phyloP scores from a whole-genome alignment of 2,888 invertebrate genomes.

The Andrena bicolor region DNA sequence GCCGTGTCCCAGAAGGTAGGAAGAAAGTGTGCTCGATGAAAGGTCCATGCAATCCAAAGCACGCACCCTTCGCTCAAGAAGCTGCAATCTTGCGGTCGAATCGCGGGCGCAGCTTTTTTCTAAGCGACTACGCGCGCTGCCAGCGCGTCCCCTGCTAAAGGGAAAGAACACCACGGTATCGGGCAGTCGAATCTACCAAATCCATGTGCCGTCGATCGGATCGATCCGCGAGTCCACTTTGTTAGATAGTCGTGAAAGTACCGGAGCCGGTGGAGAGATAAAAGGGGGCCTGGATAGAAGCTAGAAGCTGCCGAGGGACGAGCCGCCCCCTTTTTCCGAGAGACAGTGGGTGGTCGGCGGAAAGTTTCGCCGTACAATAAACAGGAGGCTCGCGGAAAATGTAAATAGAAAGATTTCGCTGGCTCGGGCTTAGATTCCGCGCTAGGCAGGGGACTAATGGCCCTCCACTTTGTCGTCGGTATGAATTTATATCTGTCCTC shows the following conservation, averaged over 20 bases:
- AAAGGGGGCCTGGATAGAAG: constrained; percentile 21
- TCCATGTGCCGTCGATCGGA: constrained; percentile 58
- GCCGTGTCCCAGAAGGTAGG: not conserved
- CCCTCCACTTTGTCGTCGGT: constrained; percentile 50
- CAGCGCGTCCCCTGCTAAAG: constrained; percentile 31
- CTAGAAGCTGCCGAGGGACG: not conserved
- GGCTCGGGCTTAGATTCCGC: constrained; percentile 51
- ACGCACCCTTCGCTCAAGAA: constrained; percentile 65
- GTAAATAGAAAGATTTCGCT: constrained; percentile 65
- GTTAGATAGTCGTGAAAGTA: not conserved
- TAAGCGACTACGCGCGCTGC: constrained; percentile 13
- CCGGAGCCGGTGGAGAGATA: constrained; percentile 39
- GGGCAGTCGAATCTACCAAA: constrained; percentile 50
- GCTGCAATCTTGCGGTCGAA: constrained; percentile 69
- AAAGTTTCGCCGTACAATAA: constrained; percentile 55
- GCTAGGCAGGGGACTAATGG: constrained; percentile 61
- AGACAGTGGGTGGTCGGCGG: constrained; percentile 46
- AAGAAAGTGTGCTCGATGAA: constrained; percentile 5
- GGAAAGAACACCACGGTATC: constrained; percentile 58
- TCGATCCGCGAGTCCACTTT: constrained; percentile 26
- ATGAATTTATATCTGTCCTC: constrained; percentile 64
- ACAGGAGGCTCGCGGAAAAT: constrained; percentile 45
- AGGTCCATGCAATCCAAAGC: constrained; percentile 58
- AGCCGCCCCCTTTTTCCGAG: not conserved
- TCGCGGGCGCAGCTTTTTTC: constrained; percentile 61